These are phyloP conservation scores for Drosophila paracracens DNA, from an alignment of 2,888 invertebrate genomes.

Conservation along the genomic window DNA sequence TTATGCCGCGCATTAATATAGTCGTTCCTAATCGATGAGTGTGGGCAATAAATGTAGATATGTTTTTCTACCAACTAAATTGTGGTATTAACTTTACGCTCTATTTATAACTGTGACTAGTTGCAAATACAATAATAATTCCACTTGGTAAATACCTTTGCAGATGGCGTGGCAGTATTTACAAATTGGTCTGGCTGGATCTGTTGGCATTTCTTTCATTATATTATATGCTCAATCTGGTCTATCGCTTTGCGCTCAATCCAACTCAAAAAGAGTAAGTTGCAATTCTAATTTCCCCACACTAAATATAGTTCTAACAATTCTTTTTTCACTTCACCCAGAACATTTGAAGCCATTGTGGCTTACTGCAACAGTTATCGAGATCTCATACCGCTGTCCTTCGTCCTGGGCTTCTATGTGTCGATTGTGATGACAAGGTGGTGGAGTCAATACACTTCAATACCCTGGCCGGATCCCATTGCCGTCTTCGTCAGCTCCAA, in stretches of 20 bases:
- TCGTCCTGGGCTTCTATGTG: slow-evolving; percentile 97
- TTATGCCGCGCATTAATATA: slow-evolving; percentile 26
- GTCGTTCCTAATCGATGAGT: neutral
- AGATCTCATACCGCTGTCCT: slow-evolving; percentile 95
- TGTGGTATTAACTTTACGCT: neutral
- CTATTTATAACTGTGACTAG: slow-evolving; percentile 32
- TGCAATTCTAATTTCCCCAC: fast-evolving
- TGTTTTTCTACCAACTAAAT: slow-evolving; percentile 1
- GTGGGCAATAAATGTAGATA: slow-evolving; percentile 2
- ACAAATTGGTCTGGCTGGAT: slow-evolving; percentile 97
- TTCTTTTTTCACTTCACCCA: slow-evolving; percentile 78
- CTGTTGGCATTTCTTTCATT: slow-evolving; percentile 91
- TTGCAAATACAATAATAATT: neutral
- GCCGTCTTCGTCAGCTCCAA: slow-evolving; percentile 94
- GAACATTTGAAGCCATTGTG: slow-evolving; percentile 92
- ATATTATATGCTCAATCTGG: slow-evolving; percentile 92
- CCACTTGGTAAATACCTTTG: slow-evolving; percentile 77
- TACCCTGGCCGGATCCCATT: slow-evolving; percentile 94
- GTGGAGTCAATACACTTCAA: slow-evolving; percentile 93
- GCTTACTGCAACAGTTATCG: slow-evolving; percentile 94
- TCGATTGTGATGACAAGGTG: slow-evolving; percentile 96
- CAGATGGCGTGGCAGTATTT: slow-evolving; percentile 98
- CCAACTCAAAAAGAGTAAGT: slow-evolving; percentile 89
- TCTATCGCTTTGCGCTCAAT: slow-evolving; percentile 90
- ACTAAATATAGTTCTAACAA: neutral